Evolutionary conservation across 2,113 vertebrate genomes (phyloP).

Genomic region (Macroglossus sobrinus): DNA sequence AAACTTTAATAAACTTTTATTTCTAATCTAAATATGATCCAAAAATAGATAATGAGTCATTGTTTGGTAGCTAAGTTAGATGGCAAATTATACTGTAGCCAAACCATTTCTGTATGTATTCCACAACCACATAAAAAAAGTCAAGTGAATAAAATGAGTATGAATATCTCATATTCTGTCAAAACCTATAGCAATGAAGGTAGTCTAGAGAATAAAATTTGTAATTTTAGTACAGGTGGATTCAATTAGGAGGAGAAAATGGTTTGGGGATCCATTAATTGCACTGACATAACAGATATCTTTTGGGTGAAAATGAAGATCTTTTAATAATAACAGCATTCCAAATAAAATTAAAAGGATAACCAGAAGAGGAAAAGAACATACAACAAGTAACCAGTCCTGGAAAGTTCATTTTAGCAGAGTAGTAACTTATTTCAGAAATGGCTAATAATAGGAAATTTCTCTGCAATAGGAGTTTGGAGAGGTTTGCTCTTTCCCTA

Average conservation of each 20-base stretch:
- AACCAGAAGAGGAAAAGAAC: not conserved
- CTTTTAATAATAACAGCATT: not conserved
- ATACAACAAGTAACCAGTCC: not conserved
- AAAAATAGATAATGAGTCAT: not conserved
- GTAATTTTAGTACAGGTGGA: constrained; percentile 32
- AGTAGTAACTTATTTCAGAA: not conserved
- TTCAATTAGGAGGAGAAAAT: not conserved
- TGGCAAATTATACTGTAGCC: not conserved
- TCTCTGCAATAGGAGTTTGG: not conserved
- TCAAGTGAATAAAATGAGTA: not conserved
- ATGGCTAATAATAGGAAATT: not conserved
- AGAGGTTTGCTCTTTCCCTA: not conserved
- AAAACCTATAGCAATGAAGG: not conserved
- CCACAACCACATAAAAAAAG: not conserved
- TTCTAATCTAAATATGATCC: not conserved
- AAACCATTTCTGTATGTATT: not conserved
- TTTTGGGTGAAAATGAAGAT: not conserved
- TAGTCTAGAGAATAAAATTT: not conserved
- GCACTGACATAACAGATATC: not conserved
- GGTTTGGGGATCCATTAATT: not conserved
- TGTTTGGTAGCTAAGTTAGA: not conserved
- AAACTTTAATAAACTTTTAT: not conserved
- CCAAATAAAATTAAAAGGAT: not conserved
- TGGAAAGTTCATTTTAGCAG: not conserved
- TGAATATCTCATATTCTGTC: constrained; percentile 7